Base-by-base conservation (phyloP, 2,797 vertebrate species). In the Pyrocephalus nanus region DNA sequence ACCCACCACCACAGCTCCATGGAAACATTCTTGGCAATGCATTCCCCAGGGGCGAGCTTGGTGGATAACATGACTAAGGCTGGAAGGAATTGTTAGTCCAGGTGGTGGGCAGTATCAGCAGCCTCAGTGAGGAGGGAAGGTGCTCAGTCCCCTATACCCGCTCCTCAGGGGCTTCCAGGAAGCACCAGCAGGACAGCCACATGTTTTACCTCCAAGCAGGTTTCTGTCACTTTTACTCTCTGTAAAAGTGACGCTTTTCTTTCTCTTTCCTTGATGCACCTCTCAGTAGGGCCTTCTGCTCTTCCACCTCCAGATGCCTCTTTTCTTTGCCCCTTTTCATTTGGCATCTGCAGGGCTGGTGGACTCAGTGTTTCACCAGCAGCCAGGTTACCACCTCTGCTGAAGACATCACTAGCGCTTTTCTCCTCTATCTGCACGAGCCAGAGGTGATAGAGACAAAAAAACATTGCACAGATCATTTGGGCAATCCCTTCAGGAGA, bases 341-440 rank as follows among this genome's bases (percentile, higher is more conserved):
- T 51, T 45, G 61, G n/a, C 16, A 18, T 17, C 69, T 27, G 17
- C 57, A 40, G 36, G 16, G 29, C 26, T 55, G 53, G 8, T 36
- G 43, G 42, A 26, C 15, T 14, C 8, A 0, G 1, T 1, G 6
- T 36, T 80, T 34, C 53, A 50, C 36, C 0, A 0, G 30, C 3
- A 8, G 21, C 17, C 54, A 22, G 26, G 53, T n/a, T 57, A 42
- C 53, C 36, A 13, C 54, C 66, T 36, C 5, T 2, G 0, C 4
- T 67, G 78, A 57, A 58, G 57, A 47, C 3, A 2, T 9, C 38
- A 34, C 43, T 72, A 1, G 25, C 36, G 45, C 43, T 75, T 88
- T 75, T 81, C 27, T 58, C 47, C 75, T 91, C 60, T 5, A 2
- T 45, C 72, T 95, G 53, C 36, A 40, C 21, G 60, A 94, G 3